A percentile compares a stretch with the other conserved stretches of the same genome.
These are phyloP conservation scores for Leptinotarsa juncta DNA, from an alignment of 2,888 invertebrate species.

Conservation along the genomic window DNA sequence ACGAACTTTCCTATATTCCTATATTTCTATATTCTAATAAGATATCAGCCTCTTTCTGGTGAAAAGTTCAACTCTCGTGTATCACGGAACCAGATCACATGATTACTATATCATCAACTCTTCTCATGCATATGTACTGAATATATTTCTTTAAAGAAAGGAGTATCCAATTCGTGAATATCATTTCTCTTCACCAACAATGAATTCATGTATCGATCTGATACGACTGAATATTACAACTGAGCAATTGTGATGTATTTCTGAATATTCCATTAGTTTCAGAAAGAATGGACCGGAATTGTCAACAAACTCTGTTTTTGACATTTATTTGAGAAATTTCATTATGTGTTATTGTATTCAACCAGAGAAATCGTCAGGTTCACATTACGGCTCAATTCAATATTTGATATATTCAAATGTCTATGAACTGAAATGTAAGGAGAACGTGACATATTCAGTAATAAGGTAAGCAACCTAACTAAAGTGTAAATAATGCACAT, in stretches of 20 bases:
- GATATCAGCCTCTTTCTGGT: too few species aligned
- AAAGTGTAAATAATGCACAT: too few species aligned
- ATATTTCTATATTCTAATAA: too few species aligned
- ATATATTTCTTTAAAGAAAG: neutral
- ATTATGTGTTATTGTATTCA: neutral
- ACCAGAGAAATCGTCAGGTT: neutral
- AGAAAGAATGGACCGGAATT: neutral
- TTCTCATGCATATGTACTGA: neutral
- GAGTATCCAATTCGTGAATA: neutral
- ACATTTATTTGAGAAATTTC: neutral
- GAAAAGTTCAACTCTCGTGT: too few species aligned
- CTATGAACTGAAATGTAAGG: too few species aligned
- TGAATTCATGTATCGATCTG: neutral
- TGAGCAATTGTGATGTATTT: neutral
- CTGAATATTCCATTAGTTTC: neutral
- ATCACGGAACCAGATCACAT: too few species aligned
- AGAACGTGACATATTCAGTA: too few species aligned
- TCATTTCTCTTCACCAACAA: neutral
- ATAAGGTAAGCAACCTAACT: too few species aligned
- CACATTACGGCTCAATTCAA: too few species aligned
- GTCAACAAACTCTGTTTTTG: neutral
- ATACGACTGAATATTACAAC: neutral
- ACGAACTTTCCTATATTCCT: too few species aligned
- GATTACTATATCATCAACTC: too few species aligned
- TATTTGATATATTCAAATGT: too few species aligned